A percentile compares a stretch with the other conserved stretches of the same genome.
These are phyloP conservation scores for Hemicrepidius hirtus DNA, from an alignment of 2,888 invertebrate genomes.

Conservation along the genomic window DNA sequence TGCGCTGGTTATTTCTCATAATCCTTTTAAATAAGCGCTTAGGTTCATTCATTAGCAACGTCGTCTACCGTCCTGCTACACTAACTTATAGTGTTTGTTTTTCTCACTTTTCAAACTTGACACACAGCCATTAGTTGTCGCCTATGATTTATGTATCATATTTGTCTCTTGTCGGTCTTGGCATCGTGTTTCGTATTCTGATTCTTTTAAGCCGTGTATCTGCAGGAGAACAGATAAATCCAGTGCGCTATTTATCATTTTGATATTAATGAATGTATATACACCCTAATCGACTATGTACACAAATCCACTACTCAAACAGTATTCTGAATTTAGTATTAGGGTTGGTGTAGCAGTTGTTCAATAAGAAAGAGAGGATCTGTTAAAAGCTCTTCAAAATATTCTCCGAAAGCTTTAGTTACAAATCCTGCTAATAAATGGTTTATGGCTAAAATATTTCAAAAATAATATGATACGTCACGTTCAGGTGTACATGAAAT, in stretches of 20 bases:
- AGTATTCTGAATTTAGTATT: no score
- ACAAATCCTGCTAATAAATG: no score
- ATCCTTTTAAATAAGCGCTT: conserved; percentile 12
- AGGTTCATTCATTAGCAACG: conserved; percentile 35
- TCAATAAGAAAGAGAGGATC: no score
- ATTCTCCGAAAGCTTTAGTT: no score
- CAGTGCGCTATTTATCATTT: conserved; percentile 44
- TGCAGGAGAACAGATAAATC: conserved; percentile 46
- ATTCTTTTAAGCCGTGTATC: conserved; percentile 49
- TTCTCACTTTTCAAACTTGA: conserved; percentile 49
- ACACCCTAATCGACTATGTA: conserved; percentile 39
- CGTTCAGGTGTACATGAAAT: no score
- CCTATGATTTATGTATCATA: conserved; percentile 49
- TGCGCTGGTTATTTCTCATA: conserved; percentile 31
- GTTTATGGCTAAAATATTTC: no score
- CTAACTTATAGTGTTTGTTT: conserved; percentile 48
- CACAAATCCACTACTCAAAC: not conserved
- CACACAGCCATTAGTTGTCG: conserved; percentile 48
- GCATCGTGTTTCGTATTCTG: conserved; percentile 49
- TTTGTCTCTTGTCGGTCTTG: conserved; percentile 50
- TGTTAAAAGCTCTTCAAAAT: no score
- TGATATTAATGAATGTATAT: conserved; percentile 47
- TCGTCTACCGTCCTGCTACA: conserved; percentile 4
- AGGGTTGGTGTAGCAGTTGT: no score
- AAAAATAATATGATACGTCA: no score